Base-by-base conservation (phyloP, 2,888 invertebrate genomes). In the Drosophila seclusa region DNA sequence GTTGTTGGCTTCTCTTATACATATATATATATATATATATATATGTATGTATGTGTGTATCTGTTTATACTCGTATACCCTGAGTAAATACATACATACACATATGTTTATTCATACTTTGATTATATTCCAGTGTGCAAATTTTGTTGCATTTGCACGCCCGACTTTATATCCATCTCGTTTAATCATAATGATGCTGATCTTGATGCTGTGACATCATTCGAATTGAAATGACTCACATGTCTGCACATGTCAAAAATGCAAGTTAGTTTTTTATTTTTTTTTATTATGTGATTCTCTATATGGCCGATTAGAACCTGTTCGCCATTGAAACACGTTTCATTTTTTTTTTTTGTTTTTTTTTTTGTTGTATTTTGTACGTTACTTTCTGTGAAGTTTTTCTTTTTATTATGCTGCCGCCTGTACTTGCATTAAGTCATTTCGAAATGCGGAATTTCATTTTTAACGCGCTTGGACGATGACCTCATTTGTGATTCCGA, bases 251-350 rank as follows among this genome's bases (percentile, higher is more conserved):
- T 77, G 73, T 64, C 65, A 57, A 21, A 34, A 49, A 36, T 27
- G 64, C 42, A 50, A 69, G 38, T 61, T 69, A 18, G 27, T 57
- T 52, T 42, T 32, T 36, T 16, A 64, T 55, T 55, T n/a, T 49
- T 36, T 27, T 27, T 27, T 48, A n/a, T 42, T 45, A 27, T 38
- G 42, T 32, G 49, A 21, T 31, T 62, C 13, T 10, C 13, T 53
- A 60, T 57, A 53, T 42, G 59, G 55, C 54, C 32, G 58, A 54
- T 76, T 69, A 34, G 70, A 83, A 83, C 80, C 88, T 76, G 83
- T 87, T 87, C 50, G 68, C 63, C 57, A 70, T 69, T 68, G 67
- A 66, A 87, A 84, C 82, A 89, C 84, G 89, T 89, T 72, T 82
- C 68, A 48, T 34, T 55, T 60, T 48, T 34, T 68, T 31, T 4